Conservation (phyloP, 2,113 vertebrate genomes). For the Pogonocichla stellata region DNA sequence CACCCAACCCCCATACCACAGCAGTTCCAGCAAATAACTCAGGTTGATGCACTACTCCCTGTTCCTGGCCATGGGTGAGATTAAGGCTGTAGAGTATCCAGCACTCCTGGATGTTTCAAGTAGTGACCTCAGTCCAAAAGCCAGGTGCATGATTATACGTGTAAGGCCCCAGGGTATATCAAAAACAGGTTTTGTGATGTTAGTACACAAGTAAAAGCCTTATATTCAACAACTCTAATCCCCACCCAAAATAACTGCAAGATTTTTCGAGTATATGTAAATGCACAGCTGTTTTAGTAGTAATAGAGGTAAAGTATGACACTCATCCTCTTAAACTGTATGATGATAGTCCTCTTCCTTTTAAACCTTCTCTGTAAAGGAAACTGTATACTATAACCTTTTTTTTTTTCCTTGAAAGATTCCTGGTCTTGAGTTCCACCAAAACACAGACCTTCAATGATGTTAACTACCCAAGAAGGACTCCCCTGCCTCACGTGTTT, state of each 20-base stretch:
- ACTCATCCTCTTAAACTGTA: neutral
- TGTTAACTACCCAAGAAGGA: neutral
- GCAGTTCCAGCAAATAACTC: neutral
- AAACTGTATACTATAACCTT: neutral
- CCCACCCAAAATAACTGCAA: neutral
- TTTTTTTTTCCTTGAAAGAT: neutral
- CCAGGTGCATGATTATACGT: neutral
- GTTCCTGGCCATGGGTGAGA: neutral
- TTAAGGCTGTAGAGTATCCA: neutral
- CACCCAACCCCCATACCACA: accelerated
- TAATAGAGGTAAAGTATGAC: neutral
- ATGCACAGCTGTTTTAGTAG: neutral
- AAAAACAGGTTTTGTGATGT: neutral
- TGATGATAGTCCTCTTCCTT: neutral
- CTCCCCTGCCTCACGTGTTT: neutral
- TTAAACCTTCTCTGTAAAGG: neutral
- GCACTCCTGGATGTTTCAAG: neutral
- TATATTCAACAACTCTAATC: neutral
- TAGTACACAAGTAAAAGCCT: neutral
- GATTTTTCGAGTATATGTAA: neutral
- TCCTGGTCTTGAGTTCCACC: neutral
- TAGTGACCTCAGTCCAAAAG: neutral
- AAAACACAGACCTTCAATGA: neutral
- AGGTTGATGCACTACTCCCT: neutral
- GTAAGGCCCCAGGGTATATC: neutral